Conservation (phyloP, 2,888 invertebrate species). For the Diloba caeruleocephala region DNA sequence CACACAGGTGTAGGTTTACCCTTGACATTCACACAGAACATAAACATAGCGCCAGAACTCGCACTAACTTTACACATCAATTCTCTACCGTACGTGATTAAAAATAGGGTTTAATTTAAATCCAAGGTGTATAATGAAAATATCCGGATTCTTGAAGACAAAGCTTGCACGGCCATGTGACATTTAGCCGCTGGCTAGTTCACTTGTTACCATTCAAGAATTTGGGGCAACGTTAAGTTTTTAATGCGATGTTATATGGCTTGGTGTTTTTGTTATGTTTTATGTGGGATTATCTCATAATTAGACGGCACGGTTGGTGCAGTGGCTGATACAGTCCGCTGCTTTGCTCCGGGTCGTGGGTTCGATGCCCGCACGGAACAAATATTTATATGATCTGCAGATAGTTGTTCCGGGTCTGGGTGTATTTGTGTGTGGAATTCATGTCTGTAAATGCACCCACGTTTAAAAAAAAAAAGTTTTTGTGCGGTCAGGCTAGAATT, state of each 20-base stretch:
- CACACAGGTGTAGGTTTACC: conserved; percentile 60
- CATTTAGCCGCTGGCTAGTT: conserved; percentile 47
- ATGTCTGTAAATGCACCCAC: too few species aligned
- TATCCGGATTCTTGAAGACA: conserved; percentile 61
- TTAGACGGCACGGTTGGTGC: too few species aligned
- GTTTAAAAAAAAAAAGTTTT: too few species aligned
- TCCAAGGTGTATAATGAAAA: conserved; percentile 16
- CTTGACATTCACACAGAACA: conserved; percentile 71
- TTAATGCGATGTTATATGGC: conserved; percentile 35
- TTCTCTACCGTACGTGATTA: conserved; percentile 22
- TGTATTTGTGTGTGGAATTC: too few species aligned
- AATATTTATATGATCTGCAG: too few species aligned
- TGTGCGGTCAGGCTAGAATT: too few species aligned
- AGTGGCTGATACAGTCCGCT: too few species aligned
- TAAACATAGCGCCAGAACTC: conserved; percentile 47
- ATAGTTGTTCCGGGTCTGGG: too few species aligned
- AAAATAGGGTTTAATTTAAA: conserved; percentile 39
- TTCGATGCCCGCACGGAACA: too few species aligned
- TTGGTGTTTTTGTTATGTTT: conserved; percentile 9
- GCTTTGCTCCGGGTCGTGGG: too few species aligned
- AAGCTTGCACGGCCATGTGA: conserved; percentile 49
- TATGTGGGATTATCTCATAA: too few species aligned
- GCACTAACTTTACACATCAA: conserved; percentile 7
- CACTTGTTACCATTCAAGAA: conserved; percentile 48
- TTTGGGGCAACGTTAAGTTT: conserved; percentile 49